Percentiles rank a stretch among this genome's conserved stretches.
These are phyloP conservation scores for Phenganax marumi DNA, from an alignment of 92 coral and sea anemone genomes.

Conservation along the genomic window DNA sequence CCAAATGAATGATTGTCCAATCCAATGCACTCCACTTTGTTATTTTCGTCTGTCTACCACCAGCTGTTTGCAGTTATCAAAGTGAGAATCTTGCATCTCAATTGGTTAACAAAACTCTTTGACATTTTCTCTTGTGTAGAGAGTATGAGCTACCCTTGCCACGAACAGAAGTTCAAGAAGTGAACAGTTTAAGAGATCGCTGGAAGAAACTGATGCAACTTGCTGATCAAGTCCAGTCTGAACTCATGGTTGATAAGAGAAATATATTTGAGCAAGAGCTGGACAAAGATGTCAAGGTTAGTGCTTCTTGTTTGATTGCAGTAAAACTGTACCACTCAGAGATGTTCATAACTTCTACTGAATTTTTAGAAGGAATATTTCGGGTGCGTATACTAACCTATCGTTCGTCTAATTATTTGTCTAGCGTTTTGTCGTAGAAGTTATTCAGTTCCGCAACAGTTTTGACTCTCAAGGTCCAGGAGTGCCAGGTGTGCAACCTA, in stretches of 20 bases:
- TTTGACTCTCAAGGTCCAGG: constrained; percentile 99
- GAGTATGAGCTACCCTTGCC: constrained; percentile 81
- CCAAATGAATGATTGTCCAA: too few species aligned
- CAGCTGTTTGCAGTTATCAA: not conserved
- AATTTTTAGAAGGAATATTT: too few species aligned
- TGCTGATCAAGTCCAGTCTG: constrained; percentile 87
- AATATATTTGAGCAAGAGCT: constrained; percentile 97
- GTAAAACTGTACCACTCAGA: too few species aligned
- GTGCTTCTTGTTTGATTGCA: not conserved
- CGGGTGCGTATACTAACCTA: not conserved
- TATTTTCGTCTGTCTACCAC: not conserved
- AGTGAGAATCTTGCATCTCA: not conserved
- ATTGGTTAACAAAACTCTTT: not conserved
- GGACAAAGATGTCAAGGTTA: constrained; percentile 97
- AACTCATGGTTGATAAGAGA: constrained; percentile 84
- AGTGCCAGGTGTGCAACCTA: constrained; percentile 90
- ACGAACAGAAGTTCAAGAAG: constrained; percentile 90
- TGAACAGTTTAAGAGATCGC: constrained; percentile 85
- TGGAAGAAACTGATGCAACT: constrained; percentile 82
- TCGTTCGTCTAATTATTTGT: not conserved
- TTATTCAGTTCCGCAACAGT: constrained; percentile 98
- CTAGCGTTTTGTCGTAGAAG: constrained; percentile 95
- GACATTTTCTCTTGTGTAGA: constrained; percentile 42
- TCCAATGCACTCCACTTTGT: too few species aligned
- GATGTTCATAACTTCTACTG: too few species aligned